These are phyloP conservation scores for Heterochromis multidens DNA, from an alignment of 2,113 vertebrate genomes.

Conservation along the genomic window DNA sequence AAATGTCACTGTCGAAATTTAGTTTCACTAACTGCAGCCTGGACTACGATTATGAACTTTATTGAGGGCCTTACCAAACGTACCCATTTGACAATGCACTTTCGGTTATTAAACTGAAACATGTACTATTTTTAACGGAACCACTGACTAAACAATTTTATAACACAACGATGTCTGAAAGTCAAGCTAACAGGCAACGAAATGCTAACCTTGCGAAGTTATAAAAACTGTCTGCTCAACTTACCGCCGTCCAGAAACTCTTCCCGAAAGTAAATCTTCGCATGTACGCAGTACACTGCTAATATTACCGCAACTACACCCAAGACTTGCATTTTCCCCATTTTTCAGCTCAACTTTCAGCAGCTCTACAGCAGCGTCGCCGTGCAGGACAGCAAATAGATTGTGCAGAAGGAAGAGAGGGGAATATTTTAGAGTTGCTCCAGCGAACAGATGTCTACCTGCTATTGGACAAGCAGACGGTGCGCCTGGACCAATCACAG, in stretches of 20 bases:
- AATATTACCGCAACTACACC: slow-evolving; percentile 32
- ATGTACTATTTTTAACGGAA: not conserved
- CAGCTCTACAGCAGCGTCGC: not conserved
- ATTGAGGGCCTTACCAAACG: not conserved
- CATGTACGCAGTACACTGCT: slow-evolving; percentile 42
- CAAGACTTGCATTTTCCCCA: slow-evolving; percentile 53
- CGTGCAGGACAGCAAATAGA: not conserved
- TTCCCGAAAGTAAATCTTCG: slow-evolving; percentile 76
- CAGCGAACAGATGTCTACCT: slow-evolving; percentile 82
- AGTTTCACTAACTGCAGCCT: not conserved
- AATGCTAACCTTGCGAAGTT: not conserved
- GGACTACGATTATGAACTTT: not conserved
- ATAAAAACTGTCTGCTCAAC: not conserved
- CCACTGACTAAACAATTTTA: not conserved
- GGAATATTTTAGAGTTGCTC: slow-evolving; percentile 77
- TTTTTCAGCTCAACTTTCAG: not conserved
- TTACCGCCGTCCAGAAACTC: slow-evolving; percentile 82
- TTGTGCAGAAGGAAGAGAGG: slow-evolving; percentile 28
- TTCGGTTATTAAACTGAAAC: not conserved
- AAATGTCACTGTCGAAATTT: not conserved
- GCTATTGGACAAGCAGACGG: slow-evolving; percentile 62
- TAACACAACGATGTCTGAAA: not conserved
- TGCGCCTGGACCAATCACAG: slow-evolving; percentile 68
- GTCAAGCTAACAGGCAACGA: not conserved
- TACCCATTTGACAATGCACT: not conserved